Evolutionary conservation across 2,113 vertebrate species (phyloP).

Genomic region (Laticauda colubrina): DNA sequence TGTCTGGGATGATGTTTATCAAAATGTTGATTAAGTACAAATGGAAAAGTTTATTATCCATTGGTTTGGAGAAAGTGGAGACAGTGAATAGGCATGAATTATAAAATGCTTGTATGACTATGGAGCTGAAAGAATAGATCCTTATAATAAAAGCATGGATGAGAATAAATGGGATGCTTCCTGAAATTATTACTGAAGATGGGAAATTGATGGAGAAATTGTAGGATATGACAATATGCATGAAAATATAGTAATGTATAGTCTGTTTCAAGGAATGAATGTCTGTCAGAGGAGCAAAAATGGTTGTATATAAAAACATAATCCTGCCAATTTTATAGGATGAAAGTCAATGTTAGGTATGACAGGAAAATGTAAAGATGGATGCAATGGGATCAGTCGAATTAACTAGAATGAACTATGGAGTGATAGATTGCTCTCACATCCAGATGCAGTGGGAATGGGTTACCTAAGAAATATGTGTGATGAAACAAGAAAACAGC

Average conservation of each 20-base stretch:
- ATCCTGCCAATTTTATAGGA: not conserved
- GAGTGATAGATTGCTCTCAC: not conserved
- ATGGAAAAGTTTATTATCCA: not conserved
- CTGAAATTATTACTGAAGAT: not conserved
- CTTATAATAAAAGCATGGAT: not conserved
- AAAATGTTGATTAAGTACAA: not conserved
- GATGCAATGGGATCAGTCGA: not conserved
- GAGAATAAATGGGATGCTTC: not conserved
- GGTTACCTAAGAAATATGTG: not conserved
- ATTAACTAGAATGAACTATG: not conserved
- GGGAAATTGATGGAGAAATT: not conserved
- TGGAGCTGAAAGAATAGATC: not conserved
- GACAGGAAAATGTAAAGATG: not conserved
- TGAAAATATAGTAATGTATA: not conserved
- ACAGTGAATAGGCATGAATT: not conserved
- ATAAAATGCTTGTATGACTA: not conserved
- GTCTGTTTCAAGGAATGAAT: not conserved
- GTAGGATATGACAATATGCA: not conserved
- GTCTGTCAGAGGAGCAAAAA: not conserved
- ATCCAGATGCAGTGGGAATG: not conserved
- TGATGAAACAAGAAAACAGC: not conserved
- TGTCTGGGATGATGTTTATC: not conserved
- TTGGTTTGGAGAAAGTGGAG: not conserved
- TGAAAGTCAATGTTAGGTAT: not conserved
- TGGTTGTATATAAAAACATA: not conserved